These are phyloP conservation scores for Callitettix versicolor DNA, from an alignment of 1,140 invertebrate species.

Conservation along the genomic window DNA sequence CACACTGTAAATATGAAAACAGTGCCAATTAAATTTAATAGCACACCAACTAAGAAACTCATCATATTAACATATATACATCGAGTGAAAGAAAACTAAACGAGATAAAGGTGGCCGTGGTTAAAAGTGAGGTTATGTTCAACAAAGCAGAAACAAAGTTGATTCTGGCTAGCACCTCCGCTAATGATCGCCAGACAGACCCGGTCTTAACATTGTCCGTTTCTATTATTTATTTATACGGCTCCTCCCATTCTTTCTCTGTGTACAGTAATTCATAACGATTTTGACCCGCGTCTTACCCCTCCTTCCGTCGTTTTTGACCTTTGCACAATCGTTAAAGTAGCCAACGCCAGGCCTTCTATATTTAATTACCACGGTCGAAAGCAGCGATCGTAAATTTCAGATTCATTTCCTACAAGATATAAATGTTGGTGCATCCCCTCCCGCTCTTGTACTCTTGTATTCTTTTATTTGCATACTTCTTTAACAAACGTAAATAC, in stretches of 20 bases:
- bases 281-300: neutral
- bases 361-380: constrained; percentile 9
- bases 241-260: neutral
- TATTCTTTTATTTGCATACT: neutral
- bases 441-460: neutral
- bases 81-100: no score
- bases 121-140: no score
- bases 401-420: neutral
- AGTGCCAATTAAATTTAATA: no score
- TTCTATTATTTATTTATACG: constrained; percentile 1
- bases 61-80: no score
- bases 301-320: neutral
- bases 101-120: no score
- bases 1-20: no score
- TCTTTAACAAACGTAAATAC: no score
- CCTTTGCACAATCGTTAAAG: constrained; percentile 16
- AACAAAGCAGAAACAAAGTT: no score
- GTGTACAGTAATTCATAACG: neutral
- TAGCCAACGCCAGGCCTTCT: constrained; percentile 6
- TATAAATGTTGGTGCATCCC: neutral
- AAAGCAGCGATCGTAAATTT: neutral
- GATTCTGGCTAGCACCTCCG: no score
- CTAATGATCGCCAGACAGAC: no score
- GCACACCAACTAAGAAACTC: no score
- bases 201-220: neutral